A percentile compares a stretch with the other conserved stretches of the same genome.
Conservation (phyloP, 2,888 invertebrate genomes). For the Balanococcus diminutus region DNA sequence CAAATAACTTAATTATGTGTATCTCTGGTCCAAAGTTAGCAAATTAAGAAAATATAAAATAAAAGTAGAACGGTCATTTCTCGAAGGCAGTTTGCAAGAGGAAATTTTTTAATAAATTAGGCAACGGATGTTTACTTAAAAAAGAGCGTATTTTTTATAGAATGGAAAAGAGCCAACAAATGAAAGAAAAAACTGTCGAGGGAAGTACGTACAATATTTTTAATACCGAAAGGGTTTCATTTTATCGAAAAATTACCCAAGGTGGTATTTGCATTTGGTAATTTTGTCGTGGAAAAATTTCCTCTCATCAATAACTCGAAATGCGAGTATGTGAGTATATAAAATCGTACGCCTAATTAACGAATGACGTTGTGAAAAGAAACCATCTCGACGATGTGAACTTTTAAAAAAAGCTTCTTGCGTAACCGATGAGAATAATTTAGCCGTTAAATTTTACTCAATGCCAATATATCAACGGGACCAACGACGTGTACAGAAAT, state of each 20-base stretch:
- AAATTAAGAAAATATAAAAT: too few relatives aligned
- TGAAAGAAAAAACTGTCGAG: not conserved
- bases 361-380: not conserved
- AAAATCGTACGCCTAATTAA: not conserved
- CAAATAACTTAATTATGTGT: not conserved
- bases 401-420: not conserved
- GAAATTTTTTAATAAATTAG: not conserved
- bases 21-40: not conserved
- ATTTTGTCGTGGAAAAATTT: not conserved
- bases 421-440: conserved; percentile 8
- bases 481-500: not conserved
- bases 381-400: not conserved
- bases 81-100: not conserved
- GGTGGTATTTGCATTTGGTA: not conserved
- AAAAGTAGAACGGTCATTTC: not conserved
- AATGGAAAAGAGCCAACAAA: conserved; percentile 15
- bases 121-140: not conserved
- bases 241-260: not conserved
- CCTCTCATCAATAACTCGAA: not conserved
- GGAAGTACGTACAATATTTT: not conserved
- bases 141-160: not conserved
- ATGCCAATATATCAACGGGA: not conserved
- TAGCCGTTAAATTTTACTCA: conserved; percentile 1
- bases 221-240: not conserved
- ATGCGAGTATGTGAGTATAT: not conserved